phyloP scores from a whole-genome alignment of 1,140 invertebrate genomes.

The Steinernema khuongi region DNA sequence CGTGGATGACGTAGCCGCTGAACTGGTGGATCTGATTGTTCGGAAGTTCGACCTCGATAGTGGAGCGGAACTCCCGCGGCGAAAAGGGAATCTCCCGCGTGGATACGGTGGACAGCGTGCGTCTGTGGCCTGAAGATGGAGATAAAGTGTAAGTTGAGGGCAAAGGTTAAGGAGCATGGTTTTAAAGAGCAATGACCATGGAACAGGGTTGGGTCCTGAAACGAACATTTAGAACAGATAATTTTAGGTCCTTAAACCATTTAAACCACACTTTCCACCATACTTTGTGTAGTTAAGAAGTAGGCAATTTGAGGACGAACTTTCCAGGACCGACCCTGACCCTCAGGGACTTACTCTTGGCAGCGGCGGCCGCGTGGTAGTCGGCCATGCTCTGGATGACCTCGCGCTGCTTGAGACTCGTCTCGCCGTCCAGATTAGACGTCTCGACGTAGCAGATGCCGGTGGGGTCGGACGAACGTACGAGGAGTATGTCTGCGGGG shows the following conservation, averaged over 20 bases:
- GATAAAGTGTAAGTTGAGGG: no score
- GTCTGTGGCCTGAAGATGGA: neutral
- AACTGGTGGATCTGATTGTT: slow-evolving; percentile 93
- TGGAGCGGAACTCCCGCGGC: slow-evolving; percentile 75
- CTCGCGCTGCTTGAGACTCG: slow-evolving; percentile 63
- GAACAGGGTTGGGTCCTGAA: no score
- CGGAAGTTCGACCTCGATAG: slow-evolving; percentile 83
- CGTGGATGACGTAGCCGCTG: slow-evolving; percentile 78
- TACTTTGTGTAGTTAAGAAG: no score
- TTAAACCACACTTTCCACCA: no score
- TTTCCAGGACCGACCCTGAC: no score
- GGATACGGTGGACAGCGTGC: neutral
- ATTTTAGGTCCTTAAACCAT: no score
- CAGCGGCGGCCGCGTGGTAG: slow-evolving; percentile 20
- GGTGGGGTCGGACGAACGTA: slow-evolving; percentile 67
- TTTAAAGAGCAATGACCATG: no score
- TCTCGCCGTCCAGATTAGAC: slow-evolving; percentile 63
- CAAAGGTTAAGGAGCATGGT: no score
- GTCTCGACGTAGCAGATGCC: slow-evolving; percentile 63
- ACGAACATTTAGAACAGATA: no score
- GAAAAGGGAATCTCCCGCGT: slow-evolving; percentile 64
- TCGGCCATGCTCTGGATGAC: slow-evolving; percentile 65
- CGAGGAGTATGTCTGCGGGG: slow-evolving; percentile 84
- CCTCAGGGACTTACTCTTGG: neutral
- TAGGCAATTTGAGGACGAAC: no score